A percentile compares a stretch with the other conserved stretches of the same genome.
Evolutionary conservation across 2,888 invertebrate species (phyloP).

Genomic region (Lasioglossum calceatum): DNA sequence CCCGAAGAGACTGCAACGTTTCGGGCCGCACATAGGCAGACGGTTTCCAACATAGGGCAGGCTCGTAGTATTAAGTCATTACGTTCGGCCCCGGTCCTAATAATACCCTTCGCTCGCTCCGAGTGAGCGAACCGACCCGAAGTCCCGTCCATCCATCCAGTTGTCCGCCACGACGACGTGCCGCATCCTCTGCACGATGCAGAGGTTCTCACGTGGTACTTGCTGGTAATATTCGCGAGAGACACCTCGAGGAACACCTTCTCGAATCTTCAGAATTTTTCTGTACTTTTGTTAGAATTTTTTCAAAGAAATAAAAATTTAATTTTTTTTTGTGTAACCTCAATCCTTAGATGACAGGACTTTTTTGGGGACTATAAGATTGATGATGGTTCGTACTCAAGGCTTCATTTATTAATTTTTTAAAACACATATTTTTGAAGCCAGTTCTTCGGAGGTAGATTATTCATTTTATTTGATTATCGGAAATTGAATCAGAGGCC

Average conservation of each 20-base stretch:
- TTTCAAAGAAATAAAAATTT: neutral
- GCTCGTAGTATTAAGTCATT: conserved; percentile 81
- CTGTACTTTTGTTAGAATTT: neutral
- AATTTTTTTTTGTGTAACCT: neutral
- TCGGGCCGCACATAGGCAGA: conserved; percentile 65
- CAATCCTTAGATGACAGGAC: neutral
- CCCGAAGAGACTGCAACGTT: conserved; percentile 61
- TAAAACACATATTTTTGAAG: no score
- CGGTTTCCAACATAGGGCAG: conserved; percentile 72
- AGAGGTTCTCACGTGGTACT: conserved; percentile 70
- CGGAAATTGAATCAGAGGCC: no score
- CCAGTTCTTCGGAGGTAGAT: no score
- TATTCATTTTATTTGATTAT: no score
- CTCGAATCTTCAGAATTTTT: neutral
- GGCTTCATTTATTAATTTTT: no score
- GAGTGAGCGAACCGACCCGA: conserved; percentile 70
- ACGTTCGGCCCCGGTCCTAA: conserved; percentile 78
- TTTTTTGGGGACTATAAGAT: neutral
- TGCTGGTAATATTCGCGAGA: neutral
- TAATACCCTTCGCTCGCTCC: conserved; percentile 77
- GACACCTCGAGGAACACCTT: neutral
- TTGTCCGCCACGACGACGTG: conserved; percentile 69
- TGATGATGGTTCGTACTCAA: no score
- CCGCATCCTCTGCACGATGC: conserved; percentile 65
- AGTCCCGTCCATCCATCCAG: conserved; percentile 72